A percentile compares a stretch with the other conserved stretches of the same genome.
These are phyloP conservation scores for Thysanoteuthis rhombus DNA, from an alignment of 2,888 invertebrate species.

Conservation along the genomic window DNA sequence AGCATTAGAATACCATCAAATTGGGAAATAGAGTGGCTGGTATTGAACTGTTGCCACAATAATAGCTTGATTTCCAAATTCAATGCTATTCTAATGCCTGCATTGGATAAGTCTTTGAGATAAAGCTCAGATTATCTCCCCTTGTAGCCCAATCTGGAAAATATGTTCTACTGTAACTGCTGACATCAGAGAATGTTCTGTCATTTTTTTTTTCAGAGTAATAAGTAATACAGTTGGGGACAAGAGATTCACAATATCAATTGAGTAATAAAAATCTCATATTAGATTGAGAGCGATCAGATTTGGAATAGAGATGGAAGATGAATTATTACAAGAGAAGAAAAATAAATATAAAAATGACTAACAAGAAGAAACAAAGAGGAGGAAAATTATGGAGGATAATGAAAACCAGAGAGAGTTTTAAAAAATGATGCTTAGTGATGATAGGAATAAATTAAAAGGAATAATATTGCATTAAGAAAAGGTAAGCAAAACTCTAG, in stretches of 20 bases:
- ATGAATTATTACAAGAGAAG: no score
- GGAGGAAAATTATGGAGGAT: background rate
- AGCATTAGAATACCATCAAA: no score
- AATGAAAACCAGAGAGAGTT: background rate
- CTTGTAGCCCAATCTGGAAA: no score
- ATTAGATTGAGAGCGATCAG: no score
- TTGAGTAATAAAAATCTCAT: no score
- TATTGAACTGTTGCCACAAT: no score
- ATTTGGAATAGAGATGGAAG: background rate
- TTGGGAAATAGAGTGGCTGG: no score
- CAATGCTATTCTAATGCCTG: no score
- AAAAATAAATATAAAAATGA: background rate
- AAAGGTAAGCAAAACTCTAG: background rate
- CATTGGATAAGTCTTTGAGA: no score
- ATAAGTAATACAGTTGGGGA: background rate
- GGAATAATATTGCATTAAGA: background rate
- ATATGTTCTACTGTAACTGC: no score
- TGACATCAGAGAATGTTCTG: background rate
- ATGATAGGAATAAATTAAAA: background rate
- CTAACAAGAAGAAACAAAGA: background rate
- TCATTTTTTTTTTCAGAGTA: background rate
- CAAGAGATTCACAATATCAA: background rate
- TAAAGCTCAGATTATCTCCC: no score
- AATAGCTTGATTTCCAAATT: no score
- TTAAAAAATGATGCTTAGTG: background rate